Evolutionary conservation across 2,888 invertebrate genomes (phyloP).

Genomic region (Amphipoea lucens): DNA sequence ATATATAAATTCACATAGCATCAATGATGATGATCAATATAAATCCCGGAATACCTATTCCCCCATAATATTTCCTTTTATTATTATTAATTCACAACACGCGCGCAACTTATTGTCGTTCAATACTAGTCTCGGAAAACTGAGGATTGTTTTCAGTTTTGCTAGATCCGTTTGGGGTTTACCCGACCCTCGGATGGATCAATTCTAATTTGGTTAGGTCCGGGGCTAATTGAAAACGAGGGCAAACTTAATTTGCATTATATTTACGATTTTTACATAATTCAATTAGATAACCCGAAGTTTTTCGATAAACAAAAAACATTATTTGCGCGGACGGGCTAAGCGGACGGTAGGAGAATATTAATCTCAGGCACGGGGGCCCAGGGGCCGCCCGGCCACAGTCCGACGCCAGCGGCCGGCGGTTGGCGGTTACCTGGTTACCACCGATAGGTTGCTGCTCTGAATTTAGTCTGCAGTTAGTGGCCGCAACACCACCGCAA

Average conservation of each 20-base stretch:
- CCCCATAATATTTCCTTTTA: slow-evolving; percentile 56
- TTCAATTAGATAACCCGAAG: slow-evolving; percentile 52
- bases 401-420: not conserved
- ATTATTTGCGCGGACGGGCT: slow-evolving; percentile 37
- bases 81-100: slow-evolving; percentile 71
- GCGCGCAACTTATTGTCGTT: slow-evolving; percentile 64
- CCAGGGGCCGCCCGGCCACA: not conserved
- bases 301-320: slow-evolving; percentile 54
- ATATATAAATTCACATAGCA: slow-evolving; percentile 29
- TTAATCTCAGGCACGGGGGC: slow-evolving; percentile 41
- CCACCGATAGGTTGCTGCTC: slow-evolving; percentile 38
- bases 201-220: slow-evolving; percentile 64
- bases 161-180: slow-evolving; percentile 68
- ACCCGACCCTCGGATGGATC: slow-evolving; percentile 72
- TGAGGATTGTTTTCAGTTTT: slow-evolving; percentile 74
- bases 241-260: slow-evolving; percentile 60
- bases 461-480: slow-evolving; percentile 24
- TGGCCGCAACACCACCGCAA: not conserved
- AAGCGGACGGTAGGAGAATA: slow-evolving; percentile 47
- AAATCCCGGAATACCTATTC: slow-evolving; percentile 53
- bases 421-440: slow-evolving; percentile 15
- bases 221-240: slow-evolving; percentile 60
- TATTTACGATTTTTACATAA: slow-evolving; percentile 56
- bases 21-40: slow-evolving; percentile 34
- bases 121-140: slow-evolving; percentile 59